Evolutionary conservation across 37 sponge, comb jelly and placozoan species (phyloP).

Genomic region (Tethya wilhelma): DNA sequence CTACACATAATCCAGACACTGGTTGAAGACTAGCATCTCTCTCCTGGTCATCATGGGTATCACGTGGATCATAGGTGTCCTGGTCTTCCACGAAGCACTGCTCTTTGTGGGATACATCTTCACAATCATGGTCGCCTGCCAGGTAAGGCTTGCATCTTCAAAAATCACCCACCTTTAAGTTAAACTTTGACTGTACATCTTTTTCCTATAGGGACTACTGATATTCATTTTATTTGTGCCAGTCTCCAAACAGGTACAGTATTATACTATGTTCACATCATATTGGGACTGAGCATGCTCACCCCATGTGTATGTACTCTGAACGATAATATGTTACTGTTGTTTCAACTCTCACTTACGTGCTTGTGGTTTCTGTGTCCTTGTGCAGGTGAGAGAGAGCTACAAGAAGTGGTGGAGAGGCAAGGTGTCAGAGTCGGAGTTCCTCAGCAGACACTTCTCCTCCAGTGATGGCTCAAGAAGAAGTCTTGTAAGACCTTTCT

Average conservation of each 20-base stretch:
- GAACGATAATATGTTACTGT: background rate
- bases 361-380: background rate
- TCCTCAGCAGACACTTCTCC: slow-evolving; percentile 21
- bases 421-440: background rate
- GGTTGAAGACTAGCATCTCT: slow-evolving; percentile 52
- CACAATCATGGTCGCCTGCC: slow-evolving; percentile 36
- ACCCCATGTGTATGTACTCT: background rate
- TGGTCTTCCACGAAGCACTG: slow-evolving; percentile 26
- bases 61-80: slow-evolving; percentile 57
- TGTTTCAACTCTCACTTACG: background rate
- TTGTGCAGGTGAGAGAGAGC: slow-evolving; percentile 27
- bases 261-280: background rate
- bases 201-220: slow-evolving; percentile 22
- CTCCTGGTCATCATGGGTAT: slow-evolving; percentile 63
- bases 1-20: slow-evolving; percentile 28
- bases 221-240: slow-evolving; percentile 46
- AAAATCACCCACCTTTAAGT: background rate
- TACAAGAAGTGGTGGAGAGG: slow-evolving; percentile 47
- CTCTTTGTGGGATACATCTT: slow-evolving; percentile 52
- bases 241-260: slow-evolving; percentile 43
- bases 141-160: slow-evolving; percentile 39
- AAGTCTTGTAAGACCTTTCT: no score
- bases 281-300: background rate
- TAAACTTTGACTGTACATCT: background rate
- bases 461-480: background rate